These are phyloP conservation scores for Dorcus parallelipipedus DNA, from an alignment of 2,888 invertebrate genomes.

Conservation along the genomic window DNA sequence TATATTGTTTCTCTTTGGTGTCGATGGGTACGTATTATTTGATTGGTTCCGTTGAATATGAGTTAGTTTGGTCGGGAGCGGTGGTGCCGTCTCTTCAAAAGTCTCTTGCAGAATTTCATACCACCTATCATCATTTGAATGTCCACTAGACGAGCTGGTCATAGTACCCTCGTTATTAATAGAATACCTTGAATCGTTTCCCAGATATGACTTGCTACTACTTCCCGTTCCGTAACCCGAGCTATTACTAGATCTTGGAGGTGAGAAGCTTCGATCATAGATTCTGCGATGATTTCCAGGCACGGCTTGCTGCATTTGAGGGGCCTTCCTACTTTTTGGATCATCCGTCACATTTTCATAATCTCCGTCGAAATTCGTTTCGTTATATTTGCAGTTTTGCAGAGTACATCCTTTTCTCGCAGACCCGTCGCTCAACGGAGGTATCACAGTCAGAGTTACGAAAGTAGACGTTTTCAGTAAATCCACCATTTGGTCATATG, in stretches of 20 bases:
- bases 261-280: constrained; percentile 71
- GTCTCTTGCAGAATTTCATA: constrained; percentile 54
- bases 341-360: constrained; percentile 64
- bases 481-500: constrained; percentile 91
- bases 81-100: constrained; percentile 50
- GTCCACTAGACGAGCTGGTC: constrained; percentile 62
- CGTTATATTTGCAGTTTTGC: constrained; percentile 62
- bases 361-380: constrained; percentile 61
- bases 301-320: constrained; percentile 53
- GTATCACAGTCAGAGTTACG: constrained; percentile 80
- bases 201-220: constrained; percentile 48
- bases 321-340: constrained; percentile 48
- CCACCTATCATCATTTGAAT: constrained; percentile 66
- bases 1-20: constrained; percentile 43
- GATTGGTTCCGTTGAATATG: constrained; percentile 18
- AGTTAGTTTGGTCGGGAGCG: constrained; percentile 45
- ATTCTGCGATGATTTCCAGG: constrained; percentile 63
- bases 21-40: constrained; percentile 45
- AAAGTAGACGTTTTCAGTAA: constrained; percentile 83
- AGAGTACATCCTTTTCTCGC: constrained; percentile 66
- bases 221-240: constrained; percentile 82
- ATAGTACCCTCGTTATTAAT: constrained; percentile 45
- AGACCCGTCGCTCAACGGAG: constrained; percentile 66
- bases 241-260: constrained; percentile 74
- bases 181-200: constrained; percentile 25